A percentile compares a stretch with the other conserved stretches of the same genome.
phyloP scores from a whole-genome alignment of 2,113 vertebrate genomes.

The Lepus europaeus region DNA sequence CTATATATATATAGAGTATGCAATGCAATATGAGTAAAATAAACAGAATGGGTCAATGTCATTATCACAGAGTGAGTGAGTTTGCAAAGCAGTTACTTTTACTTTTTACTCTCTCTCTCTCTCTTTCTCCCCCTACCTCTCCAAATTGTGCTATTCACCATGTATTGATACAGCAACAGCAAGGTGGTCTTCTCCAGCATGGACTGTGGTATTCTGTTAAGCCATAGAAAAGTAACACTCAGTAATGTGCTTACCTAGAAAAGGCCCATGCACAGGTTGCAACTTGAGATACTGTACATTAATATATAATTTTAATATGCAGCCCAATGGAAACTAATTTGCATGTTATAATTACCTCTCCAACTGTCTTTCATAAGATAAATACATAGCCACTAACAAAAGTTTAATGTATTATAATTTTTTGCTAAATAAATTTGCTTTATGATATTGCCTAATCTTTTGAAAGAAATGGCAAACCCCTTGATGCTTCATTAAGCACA shows the following conservation, averaged over 20 bases:
- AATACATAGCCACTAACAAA: constrained; percentile 84
- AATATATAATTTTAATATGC: constrained; percentile 81
- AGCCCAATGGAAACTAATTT: constrained; percentile 84
- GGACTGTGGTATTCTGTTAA: not conserved
- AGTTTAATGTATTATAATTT: constrained; percentile 79
- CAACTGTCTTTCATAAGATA: constrained; percentile 84
- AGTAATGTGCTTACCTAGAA: constrained; percentile 54
- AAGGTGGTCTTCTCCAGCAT: too few species aligned
- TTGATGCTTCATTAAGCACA: constrained; percentile 81
- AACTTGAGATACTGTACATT: constrained; percentile 60
- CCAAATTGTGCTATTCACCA: too few species aligned
- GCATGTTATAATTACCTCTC: constrained; percentile 87
- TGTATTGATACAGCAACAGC: too few species aligned
- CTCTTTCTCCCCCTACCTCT: too few species aligned
- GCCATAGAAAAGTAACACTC: not conserved
- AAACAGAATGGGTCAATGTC: not conserved
- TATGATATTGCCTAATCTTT: constrained; percentile 78
- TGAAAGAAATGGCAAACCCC: constrained; percentile 47
- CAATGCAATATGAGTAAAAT: too few species aligned
- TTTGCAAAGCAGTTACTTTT: not conserved
- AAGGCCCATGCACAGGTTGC: constrained; percentile 48
- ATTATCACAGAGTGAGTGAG: not conserved
- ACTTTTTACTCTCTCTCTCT: too few species aligned
- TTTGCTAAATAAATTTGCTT: constrained; percentile 83
- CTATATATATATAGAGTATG: not conserved